Conservation (phyloP, 92 coral and sea anemone genomes). For the Anthopleura xanthogrammica region DNA sequence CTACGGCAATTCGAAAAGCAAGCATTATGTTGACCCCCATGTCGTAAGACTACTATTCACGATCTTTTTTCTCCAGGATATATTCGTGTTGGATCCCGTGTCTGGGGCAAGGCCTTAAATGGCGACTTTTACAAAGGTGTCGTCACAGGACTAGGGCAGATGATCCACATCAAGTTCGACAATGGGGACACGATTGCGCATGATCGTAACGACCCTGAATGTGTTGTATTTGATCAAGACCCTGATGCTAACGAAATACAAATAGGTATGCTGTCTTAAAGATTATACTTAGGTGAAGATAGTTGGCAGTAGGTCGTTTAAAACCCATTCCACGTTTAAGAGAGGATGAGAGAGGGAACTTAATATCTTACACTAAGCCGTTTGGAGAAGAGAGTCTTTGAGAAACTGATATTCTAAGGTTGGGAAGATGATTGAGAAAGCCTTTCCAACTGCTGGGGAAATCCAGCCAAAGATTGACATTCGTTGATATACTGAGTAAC, state of each 20-base stretch:
- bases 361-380: too few species aligned
- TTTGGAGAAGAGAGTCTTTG: neutral
- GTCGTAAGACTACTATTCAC: too few species aligned
- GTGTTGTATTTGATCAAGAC: constrained; percentile 91
- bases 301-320: neutral
- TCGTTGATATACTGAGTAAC: too few species aligned
- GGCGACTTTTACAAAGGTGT: constrained; percentile 95
- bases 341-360: neutral
- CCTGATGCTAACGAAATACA: constrained; percentile 86
- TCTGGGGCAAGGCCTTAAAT: constrained; percentile 98
- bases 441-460: too few species aligned
- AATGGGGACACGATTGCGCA: constrained; percentile 98
- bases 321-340: neutral
- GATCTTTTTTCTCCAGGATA: constrained; percentile 51
- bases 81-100: constrained; percentile 97
- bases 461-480: too few species aligned
- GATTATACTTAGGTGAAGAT: neutral
- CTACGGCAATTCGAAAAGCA: too few species aligned
- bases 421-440: neutral
- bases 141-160: constrained; percentile 93
- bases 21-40: too few species aligned
- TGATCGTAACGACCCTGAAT: constrained; percentile 83
- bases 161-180: constrained; percentile 96
- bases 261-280: constrained; percentile 33
- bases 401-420: neutral